Conservation (phyloP, 2,797 vertebrate genomes). For the Mareca strepera region DNA sequence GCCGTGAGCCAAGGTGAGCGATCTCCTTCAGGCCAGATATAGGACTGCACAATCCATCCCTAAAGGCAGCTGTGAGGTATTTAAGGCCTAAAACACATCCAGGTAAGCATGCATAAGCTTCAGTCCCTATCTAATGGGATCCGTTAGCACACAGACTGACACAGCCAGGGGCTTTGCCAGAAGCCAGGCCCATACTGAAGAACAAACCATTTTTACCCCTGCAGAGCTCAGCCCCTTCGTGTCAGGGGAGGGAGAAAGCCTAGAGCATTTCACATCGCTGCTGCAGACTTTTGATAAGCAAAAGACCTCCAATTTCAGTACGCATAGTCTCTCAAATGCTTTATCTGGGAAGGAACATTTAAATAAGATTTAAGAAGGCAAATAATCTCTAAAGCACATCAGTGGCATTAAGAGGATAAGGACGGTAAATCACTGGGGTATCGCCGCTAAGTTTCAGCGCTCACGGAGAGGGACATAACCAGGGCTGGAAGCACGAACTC, state of each 20-base stretch:
- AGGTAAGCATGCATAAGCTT: slow-evolving; percentile 25
- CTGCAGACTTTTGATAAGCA: slow-evolving; percentile 33
- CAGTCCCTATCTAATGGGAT: not conserved
- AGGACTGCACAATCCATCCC: not conserved
- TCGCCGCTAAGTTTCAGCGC: not conserved
- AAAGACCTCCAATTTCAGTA: slow-evolving; percentile 5
- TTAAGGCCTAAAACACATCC: not conserved
- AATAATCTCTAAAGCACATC: not conserved
- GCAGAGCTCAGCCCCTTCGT: not conserved
- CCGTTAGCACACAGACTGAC: not conserved
- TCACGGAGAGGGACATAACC: not conserved
- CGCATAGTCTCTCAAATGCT: not conserved
- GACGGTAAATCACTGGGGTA: not conserved
- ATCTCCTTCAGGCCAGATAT: not conserved
- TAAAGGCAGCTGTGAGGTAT: not conserved
- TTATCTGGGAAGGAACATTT: slow-evolving; percentile 44
- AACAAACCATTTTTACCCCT: not conserved
- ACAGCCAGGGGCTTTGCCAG: not conserved
- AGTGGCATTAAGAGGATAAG: slow-evolving; percentile 8
- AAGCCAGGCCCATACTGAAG: not conserved
- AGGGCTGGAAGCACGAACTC: slow-evolving; percentile 19
- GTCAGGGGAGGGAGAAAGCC: not conserved
- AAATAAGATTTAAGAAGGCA: slow-evolving; percentile 12
- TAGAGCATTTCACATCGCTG: not conserved
- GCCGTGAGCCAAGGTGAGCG: not conserved